phyloP scores from a whole-genome alignment of 2,888 invertebrate species.

The Plagodis pulveraria region DNA sequence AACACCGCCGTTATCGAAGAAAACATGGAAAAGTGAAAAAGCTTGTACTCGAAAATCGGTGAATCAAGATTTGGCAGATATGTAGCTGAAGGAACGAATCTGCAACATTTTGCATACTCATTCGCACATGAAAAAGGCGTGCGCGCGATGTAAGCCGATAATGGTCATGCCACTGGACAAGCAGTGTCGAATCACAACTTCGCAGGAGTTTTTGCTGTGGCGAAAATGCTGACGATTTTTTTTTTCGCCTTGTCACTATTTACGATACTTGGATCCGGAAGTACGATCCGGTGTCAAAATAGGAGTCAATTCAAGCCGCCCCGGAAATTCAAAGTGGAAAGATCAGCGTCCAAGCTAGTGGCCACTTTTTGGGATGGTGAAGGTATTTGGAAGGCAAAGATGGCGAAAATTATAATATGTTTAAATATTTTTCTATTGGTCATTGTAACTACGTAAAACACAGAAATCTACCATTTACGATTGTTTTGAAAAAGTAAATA shows the following conservation, averaged over 20 bases:
- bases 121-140: slow-evolving; percentile 4
- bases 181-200: slow-evolving; percentile 32
- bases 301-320: slow-evolving; percentile 16
- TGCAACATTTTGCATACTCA: neutral
- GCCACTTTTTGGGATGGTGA: too few species aligned
- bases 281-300: slow-evolving; percentile 21
- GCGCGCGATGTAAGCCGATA: slow-evolving; percentile 23
- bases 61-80: slow-evolving; percentile 22
- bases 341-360: neutral
- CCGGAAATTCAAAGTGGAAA: slow-evolving; percentile 1
- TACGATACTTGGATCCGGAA: slow-evolving; percentile 43
- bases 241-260: slow-evolving; percentile 29
- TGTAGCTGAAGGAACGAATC: slow-evolving; percentile 9
- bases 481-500: too few species aligned
- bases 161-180: slow-evolving; percentile 44
- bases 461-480: too few species aligned
- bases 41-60: neutral
- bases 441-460: too few species aligned
- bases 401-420: too few species aligned
- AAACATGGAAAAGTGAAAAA: neutral
- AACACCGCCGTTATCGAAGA: slow-evolving; percentile 1
- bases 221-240: slow-evolving; percentile 22
- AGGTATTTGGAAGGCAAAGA: too few species aligned
- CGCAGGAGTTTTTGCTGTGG: slow-evolving; percentile 27
- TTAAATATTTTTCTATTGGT: too few species aligned